Conservation (phyloP, 2,797 vertebrate species). For the Prionace glauca region DNA sequence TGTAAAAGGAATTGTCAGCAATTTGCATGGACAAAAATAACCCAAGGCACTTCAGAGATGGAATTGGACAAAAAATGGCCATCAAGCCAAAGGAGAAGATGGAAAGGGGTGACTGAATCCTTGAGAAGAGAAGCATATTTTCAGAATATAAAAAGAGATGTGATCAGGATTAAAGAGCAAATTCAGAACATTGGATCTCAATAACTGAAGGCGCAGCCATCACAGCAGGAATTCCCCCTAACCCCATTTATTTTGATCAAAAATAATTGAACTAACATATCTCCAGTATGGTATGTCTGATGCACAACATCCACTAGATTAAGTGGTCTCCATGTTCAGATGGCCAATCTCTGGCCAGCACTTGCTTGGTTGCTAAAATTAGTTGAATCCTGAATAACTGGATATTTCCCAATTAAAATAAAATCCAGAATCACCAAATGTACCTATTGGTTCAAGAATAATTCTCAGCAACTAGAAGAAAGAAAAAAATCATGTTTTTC, state of each 20-base stretch:
- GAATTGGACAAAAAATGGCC: neutral
- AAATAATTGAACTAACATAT: neutral
- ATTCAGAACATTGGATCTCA: neutral
- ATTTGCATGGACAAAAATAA: neutral
- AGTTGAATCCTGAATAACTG: neutral
- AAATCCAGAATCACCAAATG: neutral
- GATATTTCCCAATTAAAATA: neutral
- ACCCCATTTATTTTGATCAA: neutral
- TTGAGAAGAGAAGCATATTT: neutral
- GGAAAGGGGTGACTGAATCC: neutral
- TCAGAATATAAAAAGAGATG: neutral
- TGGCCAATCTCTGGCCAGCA: neutral
- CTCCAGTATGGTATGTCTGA: neutral
- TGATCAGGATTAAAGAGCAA: neutral
- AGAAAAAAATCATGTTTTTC: neutral
- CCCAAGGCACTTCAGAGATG: neutral
- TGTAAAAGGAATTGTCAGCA: neutral
- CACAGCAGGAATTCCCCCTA: neutral
- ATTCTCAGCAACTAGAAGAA: neutral
- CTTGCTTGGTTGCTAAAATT: neutral
- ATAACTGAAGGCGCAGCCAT: neutral
- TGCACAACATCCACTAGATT: neutral
- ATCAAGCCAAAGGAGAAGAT: neutral
- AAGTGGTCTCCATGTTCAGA: neutral
- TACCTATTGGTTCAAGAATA: neutral